These are phyloP conservation scores for Carettochelys insculpta DNA, from an alignment of 2,113 vertebrate genomes.

Conservation along the genomic window DNA sequence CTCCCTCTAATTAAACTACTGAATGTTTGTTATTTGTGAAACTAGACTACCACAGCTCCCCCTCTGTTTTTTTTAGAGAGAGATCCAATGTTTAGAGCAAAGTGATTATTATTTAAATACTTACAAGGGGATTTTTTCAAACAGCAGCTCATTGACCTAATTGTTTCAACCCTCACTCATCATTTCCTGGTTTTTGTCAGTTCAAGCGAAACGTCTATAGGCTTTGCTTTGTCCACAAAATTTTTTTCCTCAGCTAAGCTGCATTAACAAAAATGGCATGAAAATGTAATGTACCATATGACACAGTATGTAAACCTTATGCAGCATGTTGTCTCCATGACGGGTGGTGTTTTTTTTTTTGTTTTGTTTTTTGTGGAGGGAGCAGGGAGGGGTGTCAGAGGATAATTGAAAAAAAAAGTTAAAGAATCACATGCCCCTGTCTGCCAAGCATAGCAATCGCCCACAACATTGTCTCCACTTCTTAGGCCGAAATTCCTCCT, in stretches of 20 bases:
- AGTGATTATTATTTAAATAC: slow-evolving; percentile 7
- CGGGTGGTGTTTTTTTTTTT: no score
- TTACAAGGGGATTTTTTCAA: slow-evolving; percentile 31
- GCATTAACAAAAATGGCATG: fast-evolving
- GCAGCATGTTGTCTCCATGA: neutral
- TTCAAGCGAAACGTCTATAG: neutral
- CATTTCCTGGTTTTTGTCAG: neutral
- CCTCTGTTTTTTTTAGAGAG: slow-evolving; percentile 4
- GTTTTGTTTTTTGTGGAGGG: no score
- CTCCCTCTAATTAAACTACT: neutral
- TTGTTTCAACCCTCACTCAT: neutral
- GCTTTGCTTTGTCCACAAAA: neutral
- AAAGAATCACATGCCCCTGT: fast-evolving
- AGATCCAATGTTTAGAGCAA: neutral
- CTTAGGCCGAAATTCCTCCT: fast-evolving
- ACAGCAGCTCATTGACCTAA: neutral
- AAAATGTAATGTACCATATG: neutral
- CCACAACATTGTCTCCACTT: neutral
- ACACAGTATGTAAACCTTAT: neutral
- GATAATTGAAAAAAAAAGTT: no score
- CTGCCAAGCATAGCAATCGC: neutral
- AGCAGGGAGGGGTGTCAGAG: no score
- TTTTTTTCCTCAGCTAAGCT: neutral
- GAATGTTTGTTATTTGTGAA: no score
- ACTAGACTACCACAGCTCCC: no score